Evolutionary conservation across 2,797 vertebrate genomes (phyloP).

Genomic region (Aquila chrysaetos): DNA sequence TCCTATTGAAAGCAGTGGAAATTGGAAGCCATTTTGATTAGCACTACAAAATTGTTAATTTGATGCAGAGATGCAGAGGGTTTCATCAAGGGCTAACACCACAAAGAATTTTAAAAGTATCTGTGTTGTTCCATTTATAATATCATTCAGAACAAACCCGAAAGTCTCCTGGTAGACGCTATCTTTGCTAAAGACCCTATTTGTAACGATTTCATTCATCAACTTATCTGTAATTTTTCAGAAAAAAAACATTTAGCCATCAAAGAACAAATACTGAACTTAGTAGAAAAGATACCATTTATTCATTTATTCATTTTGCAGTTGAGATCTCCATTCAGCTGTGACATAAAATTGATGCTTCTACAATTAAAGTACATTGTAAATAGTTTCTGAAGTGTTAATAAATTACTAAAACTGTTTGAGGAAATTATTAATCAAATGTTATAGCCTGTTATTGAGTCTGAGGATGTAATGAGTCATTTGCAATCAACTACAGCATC

Average conservation of each 20-base stretch:
- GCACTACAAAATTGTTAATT: background rate
- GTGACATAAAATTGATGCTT: background rate
- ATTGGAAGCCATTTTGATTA: background rate
- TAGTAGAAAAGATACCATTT: conserved; percentile 9
- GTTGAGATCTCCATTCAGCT: conserved; percentile 22
- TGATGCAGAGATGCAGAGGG: background rate
- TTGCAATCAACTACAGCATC: background rate
- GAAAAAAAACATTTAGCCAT: background rate
- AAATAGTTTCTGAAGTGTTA: conserved; percentile 19
- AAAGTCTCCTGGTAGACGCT: background rate
- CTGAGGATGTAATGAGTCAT: background rate
- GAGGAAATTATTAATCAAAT: conserved; percentile 23
- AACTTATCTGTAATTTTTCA: background rate
- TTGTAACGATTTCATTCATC: background rate
- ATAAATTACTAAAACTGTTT: conserved; percentile 36
- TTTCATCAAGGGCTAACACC: background rate
- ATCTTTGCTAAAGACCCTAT: background rate
- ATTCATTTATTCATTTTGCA: conserved; percentile 13
- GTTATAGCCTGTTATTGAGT: background rate
- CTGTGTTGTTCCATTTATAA: background rate
- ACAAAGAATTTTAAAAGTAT: background rate
- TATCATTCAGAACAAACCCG: background rate
- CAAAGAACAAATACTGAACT: background rate
- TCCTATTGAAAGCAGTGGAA: background rate
- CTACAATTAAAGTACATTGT: background rate